phyloP scores from a whole-genome alignment of 1,140 invertebrate genomes.

The Dendroctonus valens region DNA sequence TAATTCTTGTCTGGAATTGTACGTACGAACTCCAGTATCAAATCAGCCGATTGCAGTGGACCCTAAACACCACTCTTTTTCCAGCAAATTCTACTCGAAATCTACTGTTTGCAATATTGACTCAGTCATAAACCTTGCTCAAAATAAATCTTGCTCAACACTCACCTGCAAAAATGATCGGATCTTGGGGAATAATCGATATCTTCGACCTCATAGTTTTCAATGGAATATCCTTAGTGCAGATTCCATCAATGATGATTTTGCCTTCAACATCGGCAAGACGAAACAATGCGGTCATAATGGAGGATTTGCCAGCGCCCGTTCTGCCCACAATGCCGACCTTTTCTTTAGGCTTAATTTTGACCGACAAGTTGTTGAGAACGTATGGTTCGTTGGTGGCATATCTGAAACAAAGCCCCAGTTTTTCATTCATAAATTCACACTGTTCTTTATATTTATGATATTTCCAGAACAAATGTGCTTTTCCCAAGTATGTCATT shows the following conservation, averaged over 20 bases:
- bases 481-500: no score
- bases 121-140: no score
- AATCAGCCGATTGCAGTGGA: no score
- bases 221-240: slow-evolving; percentile 57
- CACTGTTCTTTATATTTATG: no score
- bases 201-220: slow-evolving; percentile 62
- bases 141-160: not conserved
- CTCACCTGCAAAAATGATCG: slow-evolving; percentile 65
- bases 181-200: slow-evolving; percentile 72
- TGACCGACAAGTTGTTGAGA: slow-evolving; percentile 57
- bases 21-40: no score
- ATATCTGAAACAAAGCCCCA: slow-evolving; percentile 59
- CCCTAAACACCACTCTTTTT: no score
- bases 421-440: slow-evolving; percentile 26
- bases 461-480: no score
- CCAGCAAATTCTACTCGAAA: no score
- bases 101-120: no score
- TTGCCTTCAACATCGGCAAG: slow-evolving; percentile 64
- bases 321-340: slow-evolving; percentile 72
- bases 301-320: slow-evolving; percentile 74
- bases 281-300: slow-evolving; percentile 70
- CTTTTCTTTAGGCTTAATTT: slow-evolving; percentile 61
- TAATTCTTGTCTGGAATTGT: no score
- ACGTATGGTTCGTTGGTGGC: slow-evolving; percentile 52
- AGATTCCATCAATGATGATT: slow-evolving; percentile 60